These are phyloP conservation scores for Ceramica pisi DNA, from an alignment of 2,888 invertebrate species.

Conservation along the genomic window DNA sequence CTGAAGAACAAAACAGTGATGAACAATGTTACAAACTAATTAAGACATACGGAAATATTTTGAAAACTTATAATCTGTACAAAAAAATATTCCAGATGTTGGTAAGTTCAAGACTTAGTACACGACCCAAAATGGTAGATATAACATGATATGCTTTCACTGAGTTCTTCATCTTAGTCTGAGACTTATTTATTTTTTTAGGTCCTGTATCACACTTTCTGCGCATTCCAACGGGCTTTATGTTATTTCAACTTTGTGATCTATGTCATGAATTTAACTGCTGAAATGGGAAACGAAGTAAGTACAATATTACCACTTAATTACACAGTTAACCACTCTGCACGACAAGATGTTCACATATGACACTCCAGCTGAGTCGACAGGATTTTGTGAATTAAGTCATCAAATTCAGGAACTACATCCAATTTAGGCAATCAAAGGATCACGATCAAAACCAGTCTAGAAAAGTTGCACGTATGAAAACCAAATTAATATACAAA, in stretches of 20 bases:
- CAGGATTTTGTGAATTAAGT: no score
- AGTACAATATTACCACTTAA: no score
- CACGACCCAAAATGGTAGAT: neutral
- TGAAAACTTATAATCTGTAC: slow-evolving; percentile 16
- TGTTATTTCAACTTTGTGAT: slow-evolving; percentile 9
- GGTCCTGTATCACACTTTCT: slow-evolving; percentile 1
- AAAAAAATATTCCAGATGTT: slow-evolving; percentile 9
- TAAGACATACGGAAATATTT: slow-evolving; percentile 10
- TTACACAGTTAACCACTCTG: no score
- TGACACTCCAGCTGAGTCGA: no score
- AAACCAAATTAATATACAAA: no score
- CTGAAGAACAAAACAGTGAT: neutral
- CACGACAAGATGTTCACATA: no score
- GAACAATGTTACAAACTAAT: slow-evolving; percentile 8
- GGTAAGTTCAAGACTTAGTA: slow-evolving; percentile 21
- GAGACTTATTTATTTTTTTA: neutral
- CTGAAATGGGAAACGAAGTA: neutral
- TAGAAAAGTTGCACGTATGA: no score
- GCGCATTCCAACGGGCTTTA: slow-evolving; percentile 4
- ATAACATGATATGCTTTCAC: neutral
- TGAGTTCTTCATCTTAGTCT: neutral
- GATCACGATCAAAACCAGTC: no score
- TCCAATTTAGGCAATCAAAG: no score
- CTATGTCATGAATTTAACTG: neutral
- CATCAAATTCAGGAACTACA: no score